These are phyloP conservation scores for Drosophila watanabei DNA, from an alignment of 1,140 invertebrate genomes.

Conservation along the genomic window DNA sequence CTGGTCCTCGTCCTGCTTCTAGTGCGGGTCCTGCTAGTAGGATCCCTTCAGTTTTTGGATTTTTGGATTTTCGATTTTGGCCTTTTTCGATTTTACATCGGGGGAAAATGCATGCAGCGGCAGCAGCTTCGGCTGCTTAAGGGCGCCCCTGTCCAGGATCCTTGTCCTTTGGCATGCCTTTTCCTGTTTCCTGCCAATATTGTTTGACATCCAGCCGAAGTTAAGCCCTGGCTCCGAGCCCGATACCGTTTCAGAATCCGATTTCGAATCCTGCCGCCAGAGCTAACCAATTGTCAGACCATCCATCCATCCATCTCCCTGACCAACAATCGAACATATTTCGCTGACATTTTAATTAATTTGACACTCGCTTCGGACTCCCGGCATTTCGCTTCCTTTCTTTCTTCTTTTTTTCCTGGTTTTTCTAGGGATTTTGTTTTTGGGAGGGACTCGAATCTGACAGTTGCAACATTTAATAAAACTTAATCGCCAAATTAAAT, in stretches of 20 bases:
- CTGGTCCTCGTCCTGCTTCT: neutral
- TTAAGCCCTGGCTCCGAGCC: slow-evolving; percentile 20
- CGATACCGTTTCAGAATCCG: slow-evolving; percentile 26
- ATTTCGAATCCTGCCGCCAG: slow-evolving; percentile 17
- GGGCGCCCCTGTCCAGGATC: slow-evolving; percentile 30
- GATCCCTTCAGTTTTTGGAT: slow-evolving; percentile 14
- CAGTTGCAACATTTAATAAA: slow-evolving; percentile 69
- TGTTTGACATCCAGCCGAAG: slow-evolving; percentile 62
- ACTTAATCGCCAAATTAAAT: slow-evolving; percentile 63
- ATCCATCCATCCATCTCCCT: slow-evolving; percentile 51
- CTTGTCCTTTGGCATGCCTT: slow-evolving; percentile 6
- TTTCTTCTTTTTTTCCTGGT: slow-evolving; percentile 2
- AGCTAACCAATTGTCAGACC: slow-evolving; percentile 33
- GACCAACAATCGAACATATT: slow-evolving; percentile 82
- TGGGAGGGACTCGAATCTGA: slow-evolving; percentile 14
- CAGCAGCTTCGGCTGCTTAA: slow-evolving; percentile 35
- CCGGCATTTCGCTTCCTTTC: neutral
- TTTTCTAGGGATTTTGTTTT: slow-evolving; percentile 15
- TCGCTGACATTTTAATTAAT: slow-evolving; percentile 85
- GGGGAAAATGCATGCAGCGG: slow-evolving; percentile 13
- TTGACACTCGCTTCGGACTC: slow-evolving; percentile 70
- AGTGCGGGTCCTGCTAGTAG: slow-evolving; percentile 7
- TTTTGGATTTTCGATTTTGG: slow-evolving; percentile 9
- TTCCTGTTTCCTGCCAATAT: slow-evolving; percentile 62
- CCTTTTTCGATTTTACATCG: slow-evolving; percentile 10